Base-by-base conservation (phyloP, 2,888 invertebrate species). In the Agrotis exclamationis region DNA sequence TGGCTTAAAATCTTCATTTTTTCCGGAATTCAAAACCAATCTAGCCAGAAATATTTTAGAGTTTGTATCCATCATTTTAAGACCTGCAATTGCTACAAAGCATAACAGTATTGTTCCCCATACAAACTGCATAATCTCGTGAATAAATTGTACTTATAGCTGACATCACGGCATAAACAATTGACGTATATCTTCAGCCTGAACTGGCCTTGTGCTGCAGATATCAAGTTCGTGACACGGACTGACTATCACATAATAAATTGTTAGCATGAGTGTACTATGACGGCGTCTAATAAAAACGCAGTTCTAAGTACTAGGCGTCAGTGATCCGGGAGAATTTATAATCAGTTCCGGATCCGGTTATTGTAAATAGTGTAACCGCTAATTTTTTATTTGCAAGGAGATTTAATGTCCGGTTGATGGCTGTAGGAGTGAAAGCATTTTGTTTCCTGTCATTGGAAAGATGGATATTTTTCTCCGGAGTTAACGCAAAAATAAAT, bases 211-310 rank as follows among this genome's bases (percentile, higher is more conserved):
- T 74, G 83, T 28, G 22, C 72, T 62, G 66, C 58, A 62, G 67
- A 66, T 80, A 78, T 78, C 68, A 74, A 75, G 78, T 60, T 75
- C 77, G 82, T 82, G 84, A 83, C 76, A 79, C 50, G 11, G n/a
- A 70, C 65, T 47, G 63, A 64, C 65, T 68, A 68, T 64, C 70
- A 57, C 63, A 63, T 69, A 59, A 63, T 75, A 57, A 67, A 73
- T 76, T 62, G 18, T 54, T 67, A 51, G 45, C 20, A 51, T 75
- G 56, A 57, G 50, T 71, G 7, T 5, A 13, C 6, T 64, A 57
- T 81, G 65, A 65, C 74, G 64, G 44, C 28, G 44, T 57, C 16
- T 63, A 51, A 81, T 75, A 57, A 74, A 64, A 79, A 83, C 62
- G 22, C 16, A 63, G 50, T 74, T 80, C 69, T 62, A 24, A 39